A percentile compares a stretch with the other conserved stretches of the same genome.
Conservation (phyloP, 1,140 invertebrate species). For the Micrasema minimum region DNA sequence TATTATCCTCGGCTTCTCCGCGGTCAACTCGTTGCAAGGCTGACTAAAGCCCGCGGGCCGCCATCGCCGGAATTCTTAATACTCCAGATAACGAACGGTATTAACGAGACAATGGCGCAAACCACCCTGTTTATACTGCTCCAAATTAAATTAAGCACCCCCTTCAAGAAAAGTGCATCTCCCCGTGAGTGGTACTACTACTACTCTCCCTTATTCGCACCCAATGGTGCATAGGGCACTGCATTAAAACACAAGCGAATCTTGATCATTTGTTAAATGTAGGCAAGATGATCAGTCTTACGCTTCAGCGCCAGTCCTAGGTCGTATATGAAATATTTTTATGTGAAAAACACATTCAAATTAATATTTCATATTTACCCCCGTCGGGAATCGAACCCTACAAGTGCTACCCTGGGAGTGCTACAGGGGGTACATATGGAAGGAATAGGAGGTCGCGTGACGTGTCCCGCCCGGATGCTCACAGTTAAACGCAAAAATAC, state of each 20-base stretch:
- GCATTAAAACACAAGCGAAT: no score
- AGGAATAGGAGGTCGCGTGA: conserved; percentile 37
- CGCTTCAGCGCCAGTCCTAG: no score
- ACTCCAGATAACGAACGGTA: conserved; percentile 46
- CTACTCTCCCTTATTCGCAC: no score
- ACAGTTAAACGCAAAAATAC: conserved; percentile 35
- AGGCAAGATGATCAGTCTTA: no score
- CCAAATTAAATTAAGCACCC: conserved; percentile 45
- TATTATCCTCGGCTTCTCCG: conserved; percentile 36
- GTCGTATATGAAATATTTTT: no score
- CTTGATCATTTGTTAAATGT: no score
- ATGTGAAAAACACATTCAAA: no score
- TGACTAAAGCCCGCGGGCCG: not conserved
- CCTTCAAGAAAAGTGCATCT: not conserved
- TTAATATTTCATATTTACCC: no score
- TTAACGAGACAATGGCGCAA: conserved; percentile 47
- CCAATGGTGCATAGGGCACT: no score
- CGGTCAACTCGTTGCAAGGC: conserved; percentile 32
- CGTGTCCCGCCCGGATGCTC: conserved; percentile 13
- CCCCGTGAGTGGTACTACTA: conserved; percentile 6
- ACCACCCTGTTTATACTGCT: conserved; percentile 46
- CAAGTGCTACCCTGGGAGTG: no score
- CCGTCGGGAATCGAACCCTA: no score
- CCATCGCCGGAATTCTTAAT: conserved; percentile 41
- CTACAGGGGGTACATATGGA: no score